Base-by-base conservation (phyloP, 30 jellyfish, hydroid and myxozoan species). In the Mastigias papua region DNA sequence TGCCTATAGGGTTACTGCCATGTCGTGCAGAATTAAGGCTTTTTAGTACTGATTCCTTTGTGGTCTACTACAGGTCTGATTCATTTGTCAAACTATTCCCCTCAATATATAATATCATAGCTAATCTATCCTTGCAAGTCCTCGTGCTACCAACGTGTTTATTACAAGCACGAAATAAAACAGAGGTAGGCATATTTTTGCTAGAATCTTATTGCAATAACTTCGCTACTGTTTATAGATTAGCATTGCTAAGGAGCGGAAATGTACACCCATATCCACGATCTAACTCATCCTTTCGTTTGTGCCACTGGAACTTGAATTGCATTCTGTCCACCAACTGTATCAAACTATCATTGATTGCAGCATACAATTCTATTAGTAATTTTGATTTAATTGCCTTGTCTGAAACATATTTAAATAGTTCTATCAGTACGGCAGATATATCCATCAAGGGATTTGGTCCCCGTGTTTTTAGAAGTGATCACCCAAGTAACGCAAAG, bases 401-500 rank as follows among this genome's bases (percentile, higher is more conserved):
- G 58, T 25, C 81, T 69, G 81, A 69, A 69, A 69, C 69, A 27
- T 27, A 27, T 29, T 17, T 69, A 34, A 69, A 69, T 34, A 69
- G 81, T 34, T 69, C 81, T 9, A 34, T 69, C 26, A 34, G 35
- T n/a, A 69, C 31, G 10, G 81, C 31, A 27, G 50, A 5, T 34
- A 69, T 69, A 27, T 27, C 81, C 35, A 9, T 69, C 7, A 34
- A 62, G 73, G 73, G 0, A 23, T 62, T 62, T 62, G 11, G 73
- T 62, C 27, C 29, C 58, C 48, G 23, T 69, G 35, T 69, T 7
- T 69, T 69, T 31, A 29, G 81, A 27, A 69, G 50, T 69, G 81
- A 69, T 31, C 81, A 69, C 50, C 50, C 81, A 27, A 69, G 68
- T 34, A 69, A 69, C 58, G 58, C 50, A 29, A 69, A 69, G 58